Percentiles rank a stretch among this genome's conserved stretches.
Evolutionary conservation across 2,888 invertebrate species (phyloP).

Genomic region (Amitus sp.): DNA sequence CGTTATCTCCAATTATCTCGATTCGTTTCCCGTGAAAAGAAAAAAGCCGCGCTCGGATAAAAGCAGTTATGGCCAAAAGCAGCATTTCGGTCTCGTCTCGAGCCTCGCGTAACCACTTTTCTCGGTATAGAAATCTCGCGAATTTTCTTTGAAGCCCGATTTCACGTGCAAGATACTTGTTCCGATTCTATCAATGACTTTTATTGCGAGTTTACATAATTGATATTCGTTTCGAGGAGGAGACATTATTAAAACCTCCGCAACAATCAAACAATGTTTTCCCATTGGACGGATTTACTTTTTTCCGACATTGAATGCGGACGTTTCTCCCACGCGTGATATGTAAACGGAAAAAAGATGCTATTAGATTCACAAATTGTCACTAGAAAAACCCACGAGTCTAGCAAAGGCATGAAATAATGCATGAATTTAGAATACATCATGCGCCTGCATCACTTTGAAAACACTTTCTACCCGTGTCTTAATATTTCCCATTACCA

Average conservation of each 20-base stretch:
- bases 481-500: constrained; percentile 32
- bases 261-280: background rate
- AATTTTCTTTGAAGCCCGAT: background rate
- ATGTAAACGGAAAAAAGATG: background rate
- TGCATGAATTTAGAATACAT: constrained; percentile 14
- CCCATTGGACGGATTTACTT: too few species aligned
- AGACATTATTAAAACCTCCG: background rate
- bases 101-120: constrained; percentile 1
- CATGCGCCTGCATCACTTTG: constrained; percentile 13
- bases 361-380: background rate
- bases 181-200: constrained; percentile 4
- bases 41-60: background rate
- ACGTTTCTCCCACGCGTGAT: background rate
- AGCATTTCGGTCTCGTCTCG: background rate
- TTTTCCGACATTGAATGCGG: background rate
- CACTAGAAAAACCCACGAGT: background rate
- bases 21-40: background rate
- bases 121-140: constrained; percentile 1
- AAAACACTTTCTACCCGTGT: constrained; percentile 32
- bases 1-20: background rate
- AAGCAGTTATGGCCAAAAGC: constrained; percentile 1
- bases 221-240: background rate
- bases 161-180: background rate
- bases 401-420: constrained; percentile 8
- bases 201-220: constrained; percentile 5